Conservation (phyloP, 2,888 invertebrate species). For the Carabus problematicus region DNA sequence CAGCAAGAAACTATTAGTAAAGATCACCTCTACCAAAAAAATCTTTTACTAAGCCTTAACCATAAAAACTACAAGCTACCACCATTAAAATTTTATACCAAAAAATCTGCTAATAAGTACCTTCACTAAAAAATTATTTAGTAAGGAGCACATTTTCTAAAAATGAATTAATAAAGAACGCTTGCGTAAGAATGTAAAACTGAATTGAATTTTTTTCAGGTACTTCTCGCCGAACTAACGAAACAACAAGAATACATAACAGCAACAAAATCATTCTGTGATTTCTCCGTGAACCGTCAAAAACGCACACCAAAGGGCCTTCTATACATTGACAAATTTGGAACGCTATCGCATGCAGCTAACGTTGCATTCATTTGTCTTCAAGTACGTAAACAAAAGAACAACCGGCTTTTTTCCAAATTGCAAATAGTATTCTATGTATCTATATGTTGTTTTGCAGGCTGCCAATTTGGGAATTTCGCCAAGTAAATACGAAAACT, state of each 20-base stretch:
- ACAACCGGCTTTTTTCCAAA: neutral
- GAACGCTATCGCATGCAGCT: constrained; percentile 64
- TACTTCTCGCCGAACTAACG: constrained; percentile 61
- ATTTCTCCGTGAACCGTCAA: constrained; percentile 60
- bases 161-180: no score
- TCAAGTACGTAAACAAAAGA: constrained; percentile 54
- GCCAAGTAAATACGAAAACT: constrained; percentile 57
- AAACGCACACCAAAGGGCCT: constrained; percentile 63
- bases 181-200: no score
- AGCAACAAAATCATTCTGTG: constrained; percentile 61
- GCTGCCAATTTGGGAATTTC: constrained; percentile 56
- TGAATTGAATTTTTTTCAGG: constrained; percentile 50
- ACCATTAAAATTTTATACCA: no score
- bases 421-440: constrained; percentile 13
- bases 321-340: constrained; percentile 63
- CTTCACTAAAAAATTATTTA: no score
- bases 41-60: neutral
- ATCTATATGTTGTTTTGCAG: constrained; percentile 49
- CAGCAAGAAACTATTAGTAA: no score
- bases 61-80: neutral
- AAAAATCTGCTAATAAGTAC: no score
- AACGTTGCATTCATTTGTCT: constrained; percentile 65
- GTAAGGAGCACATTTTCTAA: no score
- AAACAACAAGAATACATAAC: constrained; percentile 57
- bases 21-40: no score